A percentile compares a stretch with the other conserved stretches of the same genome.
Evolutionary conservation across 2,888 invertebrate genomes (phyloP).

Genomic region (Encarsia formosa): DNA sequence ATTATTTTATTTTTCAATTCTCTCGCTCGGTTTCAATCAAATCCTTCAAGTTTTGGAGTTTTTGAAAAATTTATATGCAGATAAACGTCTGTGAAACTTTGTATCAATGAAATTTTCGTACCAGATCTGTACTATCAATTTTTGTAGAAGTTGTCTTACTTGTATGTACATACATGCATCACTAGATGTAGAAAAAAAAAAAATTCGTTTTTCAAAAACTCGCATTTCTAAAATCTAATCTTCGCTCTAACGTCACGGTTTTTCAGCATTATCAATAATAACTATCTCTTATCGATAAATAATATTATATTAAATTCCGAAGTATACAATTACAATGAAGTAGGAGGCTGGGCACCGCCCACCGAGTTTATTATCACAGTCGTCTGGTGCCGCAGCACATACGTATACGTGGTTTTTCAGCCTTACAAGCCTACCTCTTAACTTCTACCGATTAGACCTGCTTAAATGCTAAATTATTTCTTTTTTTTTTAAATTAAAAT

Average conservation of each 20-base stretch:
- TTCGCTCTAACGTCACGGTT: slow-evolving; percentile 21
- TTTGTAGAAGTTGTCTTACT: too few relatives aligned
- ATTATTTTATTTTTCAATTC: slow-evolving; percentile 1
- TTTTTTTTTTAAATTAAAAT: slow-evolving; percentile 15
- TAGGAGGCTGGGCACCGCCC: slow-evolving; percentile 53
- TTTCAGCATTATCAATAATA: too few relatives aligned
- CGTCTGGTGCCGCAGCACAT: slow-evolving; percentile 53
- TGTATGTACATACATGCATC: too few relatives aligned
- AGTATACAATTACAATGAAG: slow-evolving; percentile 50
- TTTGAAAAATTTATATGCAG: slow-evolving; percentile 26
- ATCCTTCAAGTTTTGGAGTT: too few relatives aligned
- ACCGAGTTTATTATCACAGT: slow-evolving; percentile 53
- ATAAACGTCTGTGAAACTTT: too few relatives aligned
- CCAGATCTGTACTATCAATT: too few relatives aligned
- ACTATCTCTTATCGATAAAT: too few relatives aligned
- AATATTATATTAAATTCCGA: too few relatives aligned
- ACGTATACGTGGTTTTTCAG: slow-evolving; percentile 54
- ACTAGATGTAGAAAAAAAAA: too few relatives aligned
- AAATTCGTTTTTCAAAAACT: slow-evolving; percentile 23
- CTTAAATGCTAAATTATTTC: slow-evolving; percentile 22
- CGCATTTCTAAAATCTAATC: slow-evolving; percentile 4
- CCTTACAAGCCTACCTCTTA: slow-evolving; percentile 51
- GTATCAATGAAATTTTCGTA: too few relatives aligned
- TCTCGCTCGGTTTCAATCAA: not conserved
- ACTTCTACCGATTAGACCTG: slow-evolving; percentile 24